Evolutionary conservation across 2,113 vertebrate species (phyloP).

Genomic region (Oncorhynchus keta): DNA sequence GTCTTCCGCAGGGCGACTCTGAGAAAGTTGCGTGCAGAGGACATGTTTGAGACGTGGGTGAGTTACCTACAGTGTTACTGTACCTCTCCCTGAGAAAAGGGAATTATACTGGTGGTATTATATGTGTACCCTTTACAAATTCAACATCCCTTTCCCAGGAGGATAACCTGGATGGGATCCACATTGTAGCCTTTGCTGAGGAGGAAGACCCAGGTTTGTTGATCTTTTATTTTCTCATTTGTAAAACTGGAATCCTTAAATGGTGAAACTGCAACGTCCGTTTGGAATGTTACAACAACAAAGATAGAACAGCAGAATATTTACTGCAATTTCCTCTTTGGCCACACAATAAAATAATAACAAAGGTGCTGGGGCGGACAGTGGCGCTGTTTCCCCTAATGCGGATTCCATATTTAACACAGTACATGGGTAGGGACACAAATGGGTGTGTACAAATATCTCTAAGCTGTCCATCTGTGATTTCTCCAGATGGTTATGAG

Average conservation of each 20-base stretch:
- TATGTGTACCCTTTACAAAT: neutral
- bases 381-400: too few species aligned
- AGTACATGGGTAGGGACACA: too few species aligned
- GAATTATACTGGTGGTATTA: too few species aligned
- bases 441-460: too few species aligned
- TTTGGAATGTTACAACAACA: too few species aligned
- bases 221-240: neutral
- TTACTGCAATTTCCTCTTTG: neutral
- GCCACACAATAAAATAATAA: too few species aligned
- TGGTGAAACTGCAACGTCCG: too few species aligned
- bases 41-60: constrained; percentile 99
- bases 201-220: constrained; percentile 87
- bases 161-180: constrained; percentile 94
- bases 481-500: constrained; percentile 88
- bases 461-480: neutral
- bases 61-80: constrained; percentile 46
- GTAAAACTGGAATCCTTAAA: neutral
- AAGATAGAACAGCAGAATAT: too few species aligned
- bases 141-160: constrained; percentile 71
- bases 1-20: constrained; percentile 82
- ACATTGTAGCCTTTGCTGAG: constrained; percentile 96
- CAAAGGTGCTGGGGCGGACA: too few species aligned
- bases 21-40: constrained; percentile 90
- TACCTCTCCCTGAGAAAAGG: neutral
- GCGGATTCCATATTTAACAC: too few species aligned